Percentiles rank a stretch among this genome's conserved stretches.
Evolutionary conservation across 2,888 invertebrate species (phyloP).

Genomic region (Sinodicranocentrus sp.): DNA sequence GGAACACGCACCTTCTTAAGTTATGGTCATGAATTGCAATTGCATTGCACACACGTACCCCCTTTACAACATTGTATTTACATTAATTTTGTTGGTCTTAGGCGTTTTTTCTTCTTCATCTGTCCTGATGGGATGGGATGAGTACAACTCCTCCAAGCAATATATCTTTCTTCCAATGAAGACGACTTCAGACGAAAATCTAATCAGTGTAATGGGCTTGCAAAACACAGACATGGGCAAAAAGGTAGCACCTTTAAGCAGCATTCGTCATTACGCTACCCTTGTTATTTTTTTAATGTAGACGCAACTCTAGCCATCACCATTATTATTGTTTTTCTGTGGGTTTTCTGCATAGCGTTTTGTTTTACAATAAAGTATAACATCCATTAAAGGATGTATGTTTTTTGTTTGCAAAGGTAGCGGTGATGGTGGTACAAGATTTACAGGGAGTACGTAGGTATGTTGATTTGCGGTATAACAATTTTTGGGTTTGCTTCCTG

Average conservation of each 20-base stretch:
- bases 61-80: no score
- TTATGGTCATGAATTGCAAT: slow-evolving; percentile 36
- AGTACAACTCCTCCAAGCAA: no score
- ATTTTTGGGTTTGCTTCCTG: background rate
- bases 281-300: background rate
- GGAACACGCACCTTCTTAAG: slow-evolving; percentile 25
- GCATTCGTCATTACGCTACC: background rate
- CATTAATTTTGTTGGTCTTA: no score
- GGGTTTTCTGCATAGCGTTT: slow-evolving; percentile 2
- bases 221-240: background rate
- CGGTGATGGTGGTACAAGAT: background rate
- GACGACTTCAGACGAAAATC: background rate
- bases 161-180: no score
- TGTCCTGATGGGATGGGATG: no score
- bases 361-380: background rate
- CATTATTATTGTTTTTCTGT: background rate
- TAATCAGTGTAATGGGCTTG: slow-evolving; percentile 11
- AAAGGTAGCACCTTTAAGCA: slow-evolving; percentile 3
- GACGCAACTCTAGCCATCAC: background rate
- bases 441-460: background rate
- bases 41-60: slow-evolving; percentile 14
- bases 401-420: background rate
- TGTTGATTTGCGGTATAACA: no score
- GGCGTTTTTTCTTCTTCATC: no score
- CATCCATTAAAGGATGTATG: slow-evolving; percentile 7